Percentiles rank a stretch among this genome's conserved stretches.
phyloP scores from a whole-genome alignment of 2,797 vertebrate genomes.

The Hippoglossus hippoglossus region DNA sequence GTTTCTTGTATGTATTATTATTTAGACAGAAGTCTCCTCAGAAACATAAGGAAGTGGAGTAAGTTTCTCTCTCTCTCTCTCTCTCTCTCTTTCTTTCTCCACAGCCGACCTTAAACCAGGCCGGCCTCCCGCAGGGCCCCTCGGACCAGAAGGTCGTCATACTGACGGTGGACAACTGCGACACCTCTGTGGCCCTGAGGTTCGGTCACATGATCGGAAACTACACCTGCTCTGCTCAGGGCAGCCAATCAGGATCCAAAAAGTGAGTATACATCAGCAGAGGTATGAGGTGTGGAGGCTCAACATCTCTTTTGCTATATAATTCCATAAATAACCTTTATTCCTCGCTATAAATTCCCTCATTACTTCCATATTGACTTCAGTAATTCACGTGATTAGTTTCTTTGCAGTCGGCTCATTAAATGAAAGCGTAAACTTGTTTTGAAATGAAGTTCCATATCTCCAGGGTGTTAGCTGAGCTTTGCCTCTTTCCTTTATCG shows the following conservation, averaged over 20 bases:
- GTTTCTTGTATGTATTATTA: too few relatives aligned
- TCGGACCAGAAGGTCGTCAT: constrained; percentile 94
- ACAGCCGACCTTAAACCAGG: constrained; percentile 90
- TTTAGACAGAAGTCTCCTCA: constrained; percentile 9
- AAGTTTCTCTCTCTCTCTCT: constrained; percentile 31
- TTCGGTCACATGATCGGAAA: constrained; percentile 90
- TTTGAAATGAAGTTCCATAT: constrained; percentile 53
- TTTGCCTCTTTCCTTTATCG: constrained; percentile 32
- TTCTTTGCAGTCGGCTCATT: constrained; percentile 42
- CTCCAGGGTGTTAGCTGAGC: constrained; percentile 40
- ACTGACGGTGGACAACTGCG: constrained; percentile 93
- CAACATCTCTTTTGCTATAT: background rate
- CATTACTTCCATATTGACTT: constrained; percentile 32
- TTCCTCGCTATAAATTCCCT: background rate
- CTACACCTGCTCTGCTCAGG: constrained; percentile 94
- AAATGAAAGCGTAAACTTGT: constrained; percentile 49
- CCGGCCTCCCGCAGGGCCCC: constrained; percentile 92
- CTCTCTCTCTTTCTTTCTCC: constrained; percentile 20
- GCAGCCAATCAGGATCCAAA: constrained; percentile 93
- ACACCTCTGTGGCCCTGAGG: constrained; percentile 89
- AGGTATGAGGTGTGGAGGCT: background rate
- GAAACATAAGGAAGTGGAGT: constrained; percentile 7
- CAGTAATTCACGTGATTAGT: constrained; percentile 33
- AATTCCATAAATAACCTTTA: constrained; percentile 6
- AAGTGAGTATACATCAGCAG: constrained; percentile 83